Evolutionary conservation across 2,888 invertebrate species (phyloP).

Genomic region (Rhopalosiphum nymphaeae): DNA sequence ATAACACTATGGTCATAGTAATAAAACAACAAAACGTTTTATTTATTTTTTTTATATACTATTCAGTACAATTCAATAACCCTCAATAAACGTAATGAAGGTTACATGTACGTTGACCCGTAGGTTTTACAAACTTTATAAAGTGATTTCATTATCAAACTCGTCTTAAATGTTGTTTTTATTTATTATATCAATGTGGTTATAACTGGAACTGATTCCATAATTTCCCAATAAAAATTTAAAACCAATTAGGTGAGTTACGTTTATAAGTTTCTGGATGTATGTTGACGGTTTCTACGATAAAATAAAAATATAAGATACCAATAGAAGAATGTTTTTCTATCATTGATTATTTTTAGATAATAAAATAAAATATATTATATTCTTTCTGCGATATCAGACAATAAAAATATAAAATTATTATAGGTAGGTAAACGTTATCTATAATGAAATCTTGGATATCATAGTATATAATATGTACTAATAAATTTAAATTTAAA

Average conservation of each 20-base stretch:
- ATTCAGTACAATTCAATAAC: background rate
- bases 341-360: background rate
- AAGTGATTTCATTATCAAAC: slow-evolving; percentile 37
- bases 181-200: background rate
- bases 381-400: background rate
- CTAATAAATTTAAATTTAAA: background rate
- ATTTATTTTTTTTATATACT: slow-evolving; percentile 22
- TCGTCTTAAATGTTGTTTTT: background rate
- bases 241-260: background rate
- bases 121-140: background rate
- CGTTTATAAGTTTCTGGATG: background rate
- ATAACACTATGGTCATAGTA: background rate
- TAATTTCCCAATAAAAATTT: background rate
- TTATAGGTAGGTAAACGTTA: background rate
- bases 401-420: slow-evolving; percentile 38
- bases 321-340: background rate
- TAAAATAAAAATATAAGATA: slow-evolving; percentile 1
- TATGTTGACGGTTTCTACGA: background rate
- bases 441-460: slow-evolving; percentile 37
- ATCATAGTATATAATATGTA: background rate
- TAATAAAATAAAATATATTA: background rate
- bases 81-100: slow-evolving; percentile 33
- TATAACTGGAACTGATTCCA: background rate
- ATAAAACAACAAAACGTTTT: slow-evolving; percentile 47
- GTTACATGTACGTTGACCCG: slow-evolving; percentile 17